phyloP scores from a whole-genome alignment of 2,797 vertebrate genomes.

The Ispidina picta region DNA sequence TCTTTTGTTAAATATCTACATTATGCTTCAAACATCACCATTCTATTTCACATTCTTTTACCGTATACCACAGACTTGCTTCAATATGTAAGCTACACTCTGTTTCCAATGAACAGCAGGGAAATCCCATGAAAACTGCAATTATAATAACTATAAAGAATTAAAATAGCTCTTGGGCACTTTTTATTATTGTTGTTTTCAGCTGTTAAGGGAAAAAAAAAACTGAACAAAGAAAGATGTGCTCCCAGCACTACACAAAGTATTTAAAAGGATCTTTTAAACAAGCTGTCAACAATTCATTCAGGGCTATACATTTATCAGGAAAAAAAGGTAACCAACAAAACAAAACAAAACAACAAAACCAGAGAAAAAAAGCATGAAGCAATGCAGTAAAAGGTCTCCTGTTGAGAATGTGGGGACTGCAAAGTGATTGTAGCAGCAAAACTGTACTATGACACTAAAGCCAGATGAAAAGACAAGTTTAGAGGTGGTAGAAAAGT shows the following conservation, averaged over 20 bases:
- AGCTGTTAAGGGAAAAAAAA: slow-evolving; percentile 18
- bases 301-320: background rate
- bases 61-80: background rate
- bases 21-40: background rate
- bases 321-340: background rate
- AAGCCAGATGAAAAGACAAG: background rate
- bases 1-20: background rate
- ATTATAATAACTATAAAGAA: slow-evolving; percentile 49
- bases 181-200: slow-evolving; percentile 45
- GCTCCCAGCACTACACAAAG: slow-evolving; percentile 5
- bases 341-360: fast-evolving
- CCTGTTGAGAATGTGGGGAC: background rate
- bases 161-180: slow-evolving; percentile 61
- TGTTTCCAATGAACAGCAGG: slow-evolving; percentile 33
- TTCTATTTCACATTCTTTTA: slow-evolving; percentile 12
- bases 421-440: background rate
- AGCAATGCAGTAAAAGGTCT: background rate
- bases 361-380: background rate
- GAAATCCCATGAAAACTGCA: slow-evolving; percentile 55
- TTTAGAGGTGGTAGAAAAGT: background rate
- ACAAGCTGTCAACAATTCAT: slow-evolving; percentile 40
- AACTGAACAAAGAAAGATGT: slow-evolving; percentile 33
- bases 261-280: slow-evolving; percentile 41
- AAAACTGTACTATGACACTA: background rate
- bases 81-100: background rate